Evolutionary conservation across 1,140 invertebrate species (phyloP), one percentile per base, ranked within the genome.

Genomic region (Dysdera silvatica): DNA sequence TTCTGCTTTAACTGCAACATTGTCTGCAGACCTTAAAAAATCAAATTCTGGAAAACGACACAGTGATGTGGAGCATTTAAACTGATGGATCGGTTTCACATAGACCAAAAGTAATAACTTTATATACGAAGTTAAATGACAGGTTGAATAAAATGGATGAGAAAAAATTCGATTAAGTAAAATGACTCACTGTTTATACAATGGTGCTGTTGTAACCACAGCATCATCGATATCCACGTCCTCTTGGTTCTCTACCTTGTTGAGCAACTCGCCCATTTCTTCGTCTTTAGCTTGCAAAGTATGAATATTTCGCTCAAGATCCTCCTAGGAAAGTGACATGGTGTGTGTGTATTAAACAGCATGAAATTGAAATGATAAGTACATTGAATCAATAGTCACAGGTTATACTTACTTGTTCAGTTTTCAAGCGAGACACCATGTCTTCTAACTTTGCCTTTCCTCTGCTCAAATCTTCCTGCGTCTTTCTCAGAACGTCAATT

Each of bases 221-320:
- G 93, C 94, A 75, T 98, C 92, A 79, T 99, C 96, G 51, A 96
- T 87, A 77, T 94, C 88, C 69, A 96, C 53, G 81, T 85, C 71
- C 84, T 81, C 88, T 67, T 89, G 84, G 14, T 61, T 63, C 57
- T 72, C 69, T 41, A 93, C 79, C 69, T 87, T 85, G 52, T 83
- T 81, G 26, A 95, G 82, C 67, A 87, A 85, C 71, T 87, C 85
- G 70, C 90, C 84, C 51, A 98, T 78, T 76, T 96, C 90, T 59
- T 82, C 79, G 74, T 92, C 87, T 73, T 95, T 95, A 63, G 92
- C 88, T 76, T 85, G 83, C 61, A 95, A 76, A 47, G 91, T 80
- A 66, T 78, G 80, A 23, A 95, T 86, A 77, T 91, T 95, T 71
- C 87, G 87, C 65, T 93, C 87, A 32, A 96, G 74, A 65, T 92